Evolutionary conservation across 1,140 invertebrate species (phyloP), one percentile per base, ranked within the genome.

Genomic region (Gerris buenoi): DNA sequence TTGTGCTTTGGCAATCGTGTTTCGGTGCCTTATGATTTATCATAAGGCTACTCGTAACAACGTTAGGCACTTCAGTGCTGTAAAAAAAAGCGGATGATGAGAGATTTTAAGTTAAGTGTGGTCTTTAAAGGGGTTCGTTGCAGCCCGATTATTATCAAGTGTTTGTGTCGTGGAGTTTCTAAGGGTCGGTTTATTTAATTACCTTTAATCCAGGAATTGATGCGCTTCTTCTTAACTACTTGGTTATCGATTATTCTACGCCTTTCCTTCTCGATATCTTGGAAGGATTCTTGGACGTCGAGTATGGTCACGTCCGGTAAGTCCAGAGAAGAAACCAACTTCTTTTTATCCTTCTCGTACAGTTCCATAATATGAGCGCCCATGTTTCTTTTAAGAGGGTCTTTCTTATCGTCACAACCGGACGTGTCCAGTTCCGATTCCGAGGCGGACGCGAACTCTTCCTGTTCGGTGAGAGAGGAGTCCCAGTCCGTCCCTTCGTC

Each of bases 281-380:
- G 66, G 5, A 73, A 59, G 10, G 71, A 68, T 29, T 72, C 70
- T n/a, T 72, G 71, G n/a, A 73, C 69, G 28, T 73, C 72, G 25
- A 73, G 67, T 3, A 73, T 67, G 22, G 68, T 71, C 18, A 72
- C 66, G 27, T 73, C 72, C 0, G 72, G 72, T 15, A 73, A 68
- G 29, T 72, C 72, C 61, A 71, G 63, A 23, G 61, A 67, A 1
- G 71, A 70, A 10, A 66, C 67, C 59, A 70, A 67, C 65, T 70
- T 72, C 65, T 71, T 66, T 5, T 66, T 56, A 15, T 73, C 68
- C 15, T 70, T 58, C 18, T 71, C 72, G 46, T 73, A 72, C 13
- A 61, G 63, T 33, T 72, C 66, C 72, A 73, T 73, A 61, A 73
- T 73, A 67, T 72, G 71, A 3, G 70, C 71, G 3, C 72, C 72